Conservation (phyloP, 2,888 invertebrate species). For the Busseola fusca region DNA sequence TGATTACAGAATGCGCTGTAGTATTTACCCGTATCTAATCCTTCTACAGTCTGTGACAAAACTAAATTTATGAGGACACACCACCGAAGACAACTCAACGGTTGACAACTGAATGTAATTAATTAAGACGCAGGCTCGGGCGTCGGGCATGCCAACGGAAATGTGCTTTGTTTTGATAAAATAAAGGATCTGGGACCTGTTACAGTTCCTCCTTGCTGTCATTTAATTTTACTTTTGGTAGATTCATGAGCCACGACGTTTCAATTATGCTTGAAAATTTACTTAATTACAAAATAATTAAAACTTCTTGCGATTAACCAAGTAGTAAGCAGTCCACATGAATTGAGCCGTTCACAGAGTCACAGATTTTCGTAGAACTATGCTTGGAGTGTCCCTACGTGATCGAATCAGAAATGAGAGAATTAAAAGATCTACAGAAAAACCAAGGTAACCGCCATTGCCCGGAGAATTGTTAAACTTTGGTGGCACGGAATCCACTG, state of each 20-base stretch:
- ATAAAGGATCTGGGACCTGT: constrained; percentile 52
- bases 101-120: constrained; percentile 79
- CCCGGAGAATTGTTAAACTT: background rate
- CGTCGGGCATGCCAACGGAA: constrained; percentile 46
- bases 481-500: background rate
- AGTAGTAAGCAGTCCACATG: no score
- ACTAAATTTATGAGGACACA: constrained; percentile 74
- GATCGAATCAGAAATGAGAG: background rate
- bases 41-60: constrained; percentile 52
- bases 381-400: background rate
- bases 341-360: background rate
- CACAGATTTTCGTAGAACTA: background rate
- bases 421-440: no score
- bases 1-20: no score
- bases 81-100: constrained; percentile 69
- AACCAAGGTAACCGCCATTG: background rate
- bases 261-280: background rate
- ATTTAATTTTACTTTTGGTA: constrained; percentile 26
- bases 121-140: constrained; percentile 71
- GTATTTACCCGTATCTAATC: constrained; percentile 28
- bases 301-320: no score
- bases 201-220: constrained; percentile 26
- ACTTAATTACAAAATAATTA: no score
- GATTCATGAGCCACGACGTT: background rate
- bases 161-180: constrained; percentile 65